Conservation (phyloP, 2,888 invertebrate genomes). For the Oxyteleia sp. region DNA sequence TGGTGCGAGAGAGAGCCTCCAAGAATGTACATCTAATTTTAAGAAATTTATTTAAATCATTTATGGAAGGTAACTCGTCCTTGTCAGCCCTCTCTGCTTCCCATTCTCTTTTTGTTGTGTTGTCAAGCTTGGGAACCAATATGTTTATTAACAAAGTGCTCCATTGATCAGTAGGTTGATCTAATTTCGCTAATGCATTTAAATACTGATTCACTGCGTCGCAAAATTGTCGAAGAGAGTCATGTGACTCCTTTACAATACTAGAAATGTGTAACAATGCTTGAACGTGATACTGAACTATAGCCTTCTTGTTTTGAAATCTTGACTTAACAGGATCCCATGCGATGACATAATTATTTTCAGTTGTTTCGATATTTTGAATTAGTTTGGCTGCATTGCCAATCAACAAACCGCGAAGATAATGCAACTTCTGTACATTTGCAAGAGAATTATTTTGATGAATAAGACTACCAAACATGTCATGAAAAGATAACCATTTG, state of each 20-base stretch:
- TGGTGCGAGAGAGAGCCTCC: constrained; percentile 8
- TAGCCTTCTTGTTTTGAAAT: constrained; percentile 58
- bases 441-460: not conserved
- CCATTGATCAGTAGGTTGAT: constrained; percentile 9
- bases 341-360: constrained; percentile 58
- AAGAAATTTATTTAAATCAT: constrained; percentile 23
- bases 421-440: constrained; percentile 2
- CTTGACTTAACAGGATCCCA: constrained; percentile 61
- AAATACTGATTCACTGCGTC: constrained; percentile 8
- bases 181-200: not conserved
- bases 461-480: not conserved
- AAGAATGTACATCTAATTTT: constrained; percentile 18
- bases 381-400: constrained; percentile 2
- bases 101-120: constrained; percentile 3
- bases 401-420: not conserved
- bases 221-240: constrained; percentile 2
- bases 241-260: not conserved
- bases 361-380: not conserved
- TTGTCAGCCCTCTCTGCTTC: not conserved
- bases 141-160: constrained; percentile 18
- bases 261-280: not conserved
- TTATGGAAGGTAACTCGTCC: constrained; percentile 4
- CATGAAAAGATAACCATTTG: not conserved
- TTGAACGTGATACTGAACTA: constrained; percentile 16
- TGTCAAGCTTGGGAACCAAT: constrained; percentile 12